A percentile compares a stretch with the other conserved stretches of the same genome.
These are phyloP conservation scores for Bothrops alternatus DNA, from an alignment of 2,797 vertebrate genomes.

Conservation along the genomic window DNA sequence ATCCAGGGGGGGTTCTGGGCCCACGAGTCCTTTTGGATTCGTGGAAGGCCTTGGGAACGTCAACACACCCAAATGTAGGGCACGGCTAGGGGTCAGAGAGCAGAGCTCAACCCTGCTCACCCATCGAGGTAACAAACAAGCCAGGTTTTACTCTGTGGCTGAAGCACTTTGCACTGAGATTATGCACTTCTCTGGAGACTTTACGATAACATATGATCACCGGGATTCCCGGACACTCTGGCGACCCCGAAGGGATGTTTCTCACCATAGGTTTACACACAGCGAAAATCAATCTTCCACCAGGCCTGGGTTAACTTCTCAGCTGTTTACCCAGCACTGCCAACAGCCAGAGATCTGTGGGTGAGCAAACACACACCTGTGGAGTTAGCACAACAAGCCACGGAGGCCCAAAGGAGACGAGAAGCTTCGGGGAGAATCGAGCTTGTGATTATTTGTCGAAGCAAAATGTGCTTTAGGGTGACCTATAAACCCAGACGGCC, in stretches of 20 bases:
- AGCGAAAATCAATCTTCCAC: too few relatives aligned
- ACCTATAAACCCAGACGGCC: too few relatives aligned
- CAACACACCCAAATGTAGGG: neutral
- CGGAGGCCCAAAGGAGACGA: neutral
- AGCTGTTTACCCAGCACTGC: neutral
- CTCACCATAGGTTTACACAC: neutral
- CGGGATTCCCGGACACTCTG: too few relatives aligned
- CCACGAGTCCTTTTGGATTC: neutral
- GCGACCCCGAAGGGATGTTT: neutral
- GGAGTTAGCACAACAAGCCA: neutral
- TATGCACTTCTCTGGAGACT: neutral
- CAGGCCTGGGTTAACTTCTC: neutral
- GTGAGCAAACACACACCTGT: neutral
- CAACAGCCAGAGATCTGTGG: neutral
- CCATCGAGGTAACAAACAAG: neutral
- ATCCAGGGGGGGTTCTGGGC: too few relatives aligned
- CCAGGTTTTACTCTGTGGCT: neutral
- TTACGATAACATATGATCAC: neutral
- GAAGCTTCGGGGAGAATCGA: too few relatives aligned
- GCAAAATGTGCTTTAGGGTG: too few relatives aligned
- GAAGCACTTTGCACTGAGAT: neutral
- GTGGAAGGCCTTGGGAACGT: neutral
- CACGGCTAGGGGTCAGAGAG: too few relatives aligned
- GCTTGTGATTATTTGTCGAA: too few relatives aligned
- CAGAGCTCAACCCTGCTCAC: neutral